Evolutionary conservation across 2,797 vertebrate species (phyloP).

Genomic region (Remorina albescens): DNA sequence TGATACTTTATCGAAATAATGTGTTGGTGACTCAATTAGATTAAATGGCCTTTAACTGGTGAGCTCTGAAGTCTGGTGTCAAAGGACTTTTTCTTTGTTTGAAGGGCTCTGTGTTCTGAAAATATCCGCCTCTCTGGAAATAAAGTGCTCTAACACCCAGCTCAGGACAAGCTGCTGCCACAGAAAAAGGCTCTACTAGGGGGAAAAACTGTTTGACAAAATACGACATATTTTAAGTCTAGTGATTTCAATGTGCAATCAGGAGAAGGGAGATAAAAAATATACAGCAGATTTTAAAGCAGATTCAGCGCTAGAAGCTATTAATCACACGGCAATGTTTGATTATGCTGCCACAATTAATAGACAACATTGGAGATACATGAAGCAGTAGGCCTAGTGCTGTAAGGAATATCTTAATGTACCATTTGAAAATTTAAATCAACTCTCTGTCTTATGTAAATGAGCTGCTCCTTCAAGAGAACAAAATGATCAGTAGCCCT

Average conservation of each 20-base stretch:
- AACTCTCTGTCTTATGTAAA: not conserved
- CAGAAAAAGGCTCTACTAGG: not conserved
- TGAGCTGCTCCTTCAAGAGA: too few relatives aligned
- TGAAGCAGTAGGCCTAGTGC: too few relatives aligned
- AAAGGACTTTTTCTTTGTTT: constrained; percentile 12
- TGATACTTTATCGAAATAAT: constrained; percentile 42
- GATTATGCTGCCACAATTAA: constrained; percentile 7
- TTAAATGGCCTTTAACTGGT: constrained; percentile 8
- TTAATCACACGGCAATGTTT: constrained; percentile 9
- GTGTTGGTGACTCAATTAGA: constrained; percentile 28
- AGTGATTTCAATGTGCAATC: constrained; percentile 1
- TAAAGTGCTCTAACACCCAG: not conserved
- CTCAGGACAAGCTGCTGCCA: constrained; percentile 10
- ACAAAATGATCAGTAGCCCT: not conserved
- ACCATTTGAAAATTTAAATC: too few relatives aligned
- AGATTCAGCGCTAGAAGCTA: not conserved
- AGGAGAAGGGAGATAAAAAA: constrained; percentile 5
- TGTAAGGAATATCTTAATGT: not conserved
- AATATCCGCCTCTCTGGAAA: constrained; percentile 8
- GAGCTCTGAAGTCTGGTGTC: constrained; percentile 19
- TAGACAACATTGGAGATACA: not conserved
- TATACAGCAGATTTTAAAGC: not conserved
- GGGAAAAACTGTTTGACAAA: not conserved
- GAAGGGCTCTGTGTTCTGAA: constrained; percentile 21
- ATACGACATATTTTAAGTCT: not conserved